Percentiles rank a stretch among this genome's conserved stretches.
These are phyloP conservation scores for Sebastiscus tertius DNA, from an alignment of 2,797 vertebrate genomes.

Conservation along the genomic window DNA sequence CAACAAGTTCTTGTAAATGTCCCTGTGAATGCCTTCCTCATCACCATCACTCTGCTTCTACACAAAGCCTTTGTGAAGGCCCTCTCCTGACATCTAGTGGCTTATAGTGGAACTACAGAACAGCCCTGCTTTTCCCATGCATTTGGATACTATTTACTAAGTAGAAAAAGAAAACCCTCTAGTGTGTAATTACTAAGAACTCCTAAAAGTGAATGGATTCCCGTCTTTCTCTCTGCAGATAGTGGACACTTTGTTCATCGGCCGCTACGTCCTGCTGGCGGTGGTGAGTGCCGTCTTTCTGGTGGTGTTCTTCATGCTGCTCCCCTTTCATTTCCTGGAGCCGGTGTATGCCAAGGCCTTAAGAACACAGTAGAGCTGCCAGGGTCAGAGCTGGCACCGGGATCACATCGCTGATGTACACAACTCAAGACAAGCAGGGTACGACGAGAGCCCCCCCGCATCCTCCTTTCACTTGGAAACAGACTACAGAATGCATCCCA, in stretches of 20 bases:
- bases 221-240: slow-evolving; percentile 77
- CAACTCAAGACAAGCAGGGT: slow-evolving; percentile 50
- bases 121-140: not conserved
- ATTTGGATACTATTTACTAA: not conserved
- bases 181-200: not conserved
- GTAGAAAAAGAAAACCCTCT: too few species aligned
- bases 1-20: not conserved
- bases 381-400: slow-evolving; percentile 52
- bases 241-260: slow-evolving; percentile 90
- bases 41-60: not conserved
- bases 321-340: slow-evolving; percentile 89
- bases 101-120: slow-evolving; percentile 1
- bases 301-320: slow-evolving; percentile 86
- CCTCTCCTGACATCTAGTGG: slow-evolving; percentile 82
- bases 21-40: not conserved
- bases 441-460: slow-evolving; percentile 14
- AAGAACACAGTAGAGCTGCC: slow-evolving; percentile 72
- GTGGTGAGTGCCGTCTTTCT: slow-evolving; percentile 81
- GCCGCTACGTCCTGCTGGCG: slow-evolving; percentile 89
- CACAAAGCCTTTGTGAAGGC: slow-evolving; percentile 31
- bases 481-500: slow-evolving; percentile 17
- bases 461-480: not conserved
- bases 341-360: slow-evolving; percentile 89
- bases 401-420: slow-evolving; percentile 34
- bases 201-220: not conserved